A percentile compares a stretch with the other conserved stretches of the same genome.
Evolutionary conservation across 1,140 invertebrate species (phyloP).

Genomic region (Ceratina japonica): DNA sequence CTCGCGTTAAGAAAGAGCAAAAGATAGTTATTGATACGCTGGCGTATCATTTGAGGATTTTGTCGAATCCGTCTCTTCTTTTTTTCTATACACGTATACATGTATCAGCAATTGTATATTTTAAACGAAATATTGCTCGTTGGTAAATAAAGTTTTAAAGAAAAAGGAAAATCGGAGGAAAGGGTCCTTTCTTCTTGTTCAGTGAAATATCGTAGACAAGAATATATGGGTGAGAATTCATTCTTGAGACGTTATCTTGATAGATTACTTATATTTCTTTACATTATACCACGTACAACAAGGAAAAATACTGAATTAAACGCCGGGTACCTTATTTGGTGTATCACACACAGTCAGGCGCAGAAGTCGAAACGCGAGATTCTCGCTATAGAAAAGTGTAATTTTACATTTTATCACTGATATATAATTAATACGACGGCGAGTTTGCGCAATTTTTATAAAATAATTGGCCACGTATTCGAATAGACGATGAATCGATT

Average conservation of each 20-base stretch:
- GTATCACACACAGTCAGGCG: slow-evolving; percentile 49
- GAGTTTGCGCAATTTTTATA: slow-evolving; percentile 9
- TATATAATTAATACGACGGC: too few species aligned
- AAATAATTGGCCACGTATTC: not conserved
- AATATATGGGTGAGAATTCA: too few species aligned
- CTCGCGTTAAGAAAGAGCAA: not conserved
- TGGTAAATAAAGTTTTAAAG: slow-evolving; percentile 36
- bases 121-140: slow-evolving; percentile 32
- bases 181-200: not conserved
- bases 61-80: not conserved
- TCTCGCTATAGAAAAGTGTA: slow-evolving; percentile 34
- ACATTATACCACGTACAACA: slow-evolving; percentile 72
- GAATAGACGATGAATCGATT: slow-evolving; percentile 24
- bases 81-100: slow-evolving; percentile 8
- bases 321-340: slow-evolving; percentile 60
- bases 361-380: slow-evolving; percentile 38
- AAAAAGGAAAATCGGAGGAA: not conserved
- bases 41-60: slow-evolving; percentile 37
- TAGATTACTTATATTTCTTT: slow-evolving; percentile 69
- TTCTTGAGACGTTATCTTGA: not conserved
- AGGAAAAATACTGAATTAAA: slow-evolving; percentile 74
- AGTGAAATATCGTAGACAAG: too few species aligned
- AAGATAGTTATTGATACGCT: slow-evolving; percentile 27
- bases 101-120: slow-evolving; percentile 41
- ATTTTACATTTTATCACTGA: not conserved